These are phyloP conservation scores for Drosophila cracens DNA, from an alignment of 2,888 invertebrate genomes.

Conservation along the genomic window DNA sequence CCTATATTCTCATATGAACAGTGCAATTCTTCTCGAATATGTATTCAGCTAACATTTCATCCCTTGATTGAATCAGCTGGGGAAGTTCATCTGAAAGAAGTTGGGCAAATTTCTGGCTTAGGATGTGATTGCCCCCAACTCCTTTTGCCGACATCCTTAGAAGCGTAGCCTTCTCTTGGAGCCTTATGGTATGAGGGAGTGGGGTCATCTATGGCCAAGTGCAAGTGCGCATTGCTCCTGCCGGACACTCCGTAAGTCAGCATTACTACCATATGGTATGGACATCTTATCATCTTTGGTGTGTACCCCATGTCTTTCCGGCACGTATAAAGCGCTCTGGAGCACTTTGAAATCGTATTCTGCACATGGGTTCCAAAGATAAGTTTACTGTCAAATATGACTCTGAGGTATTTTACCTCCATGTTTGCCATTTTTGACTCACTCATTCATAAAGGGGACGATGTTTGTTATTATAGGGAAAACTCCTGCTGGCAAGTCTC, in stretches of 20 bases:
- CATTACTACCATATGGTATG: not conserved
- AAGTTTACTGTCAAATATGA: too few species aligned
- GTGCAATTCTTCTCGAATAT: not conserved
- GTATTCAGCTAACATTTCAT: not conserved
- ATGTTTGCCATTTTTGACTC: too few species aligned
- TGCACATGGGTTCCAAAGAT: not conserved
- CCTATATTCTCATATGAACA: not conserved
- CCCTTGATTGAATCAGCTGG: not conserved
- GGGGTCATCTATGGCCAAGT: not conserved
- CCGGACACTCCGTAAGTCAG: not conserved
- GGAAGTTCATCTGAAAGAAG: too few species aligned
- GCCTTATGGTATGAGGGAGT: not conserved
- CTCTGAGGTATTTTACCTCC: too few species aligned
- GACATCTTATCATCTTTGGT: not conserved
- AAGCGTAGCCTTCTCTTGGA: not conserved
- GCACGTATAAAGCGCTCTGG: not conserved
- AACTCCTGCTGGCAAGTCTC: not conserved
- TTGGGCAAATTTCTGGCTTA: not conserved
- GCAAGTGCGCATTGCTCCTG: not conserved
- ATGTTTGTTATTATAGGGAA: not conserved
- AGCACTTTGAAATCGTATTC: not conserved
- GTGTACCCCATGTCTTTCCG: not conserved
- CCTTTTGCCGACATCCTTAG: not conserved
- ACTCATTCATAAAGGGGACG: too few species aligned
- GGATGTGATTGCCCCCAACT: not conserved